Conservation (phyloP, 2,113 vertebrate species). For the Turnix velox region DNA sequence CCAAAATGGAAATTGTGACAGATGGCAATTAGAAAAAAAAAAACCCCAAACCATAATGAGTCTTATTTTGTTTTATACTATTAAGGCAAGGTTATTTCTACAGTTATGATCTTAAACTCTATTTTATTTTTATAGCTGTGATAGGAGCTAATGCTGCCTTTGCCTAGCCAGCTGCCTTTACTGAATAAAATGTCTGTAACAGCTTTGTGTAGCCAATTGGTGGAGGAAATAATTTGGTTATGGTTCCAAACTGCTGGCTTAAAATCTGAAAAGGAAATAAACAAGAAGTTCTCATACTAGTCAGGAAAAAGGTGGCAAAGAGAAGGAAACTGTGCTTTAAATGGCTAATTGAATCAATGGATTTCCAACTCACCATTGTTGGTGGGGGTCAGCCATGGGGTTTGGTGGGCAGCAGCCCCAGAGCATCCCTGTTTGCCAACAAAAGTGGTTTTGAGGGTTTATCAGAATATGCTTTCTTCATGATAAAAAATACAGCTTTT, state of each 20-base stretch:
- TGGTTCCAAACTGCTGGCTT: background rate
- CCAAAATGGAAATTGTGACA: conserved; percentile 55
- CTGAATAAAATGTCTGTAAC: background rate
- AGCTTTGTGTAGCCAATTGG: background rate
- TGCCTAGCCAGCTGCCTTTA: conserved; percentile 29
- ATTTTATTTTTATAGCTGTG: conserved; percentile 48
- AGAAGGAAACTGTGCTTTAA: background rate
- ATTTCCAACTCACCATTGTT: background rate
- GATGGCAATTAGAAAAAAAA: conserved; percentile 58
- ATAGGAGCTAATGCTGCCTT: conserved; percentile 15
- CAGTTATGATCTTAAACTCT: conserved; percentile 56
- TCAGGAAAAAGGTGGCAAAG: background rate
- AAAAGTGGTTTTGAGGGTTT: background rate
- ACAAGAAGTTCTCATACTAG: background rate
- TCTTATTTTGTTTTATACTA: conserved; percentile 54
- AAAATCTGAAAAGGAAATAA: conserved; percentile 31
- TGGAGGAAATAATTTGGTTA: background rate
- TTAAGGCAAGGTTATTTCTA: conserved; percentile 56
- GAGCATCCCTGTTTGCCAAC: accelerated
- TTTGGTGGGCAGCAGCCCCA: background rate
- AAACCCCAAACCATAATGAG: background rate
- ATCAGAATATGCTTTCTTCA: background rate
- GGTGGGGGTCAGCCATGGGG: background rate
- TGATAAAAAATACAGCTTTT: background rate
- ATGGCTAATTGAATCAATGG: background rate